These are phyloP conservation scores for Zele albiditarsus DNA, from an alignment of 2,888 invertebrate species.

Conservation along the genomic window DNA sequence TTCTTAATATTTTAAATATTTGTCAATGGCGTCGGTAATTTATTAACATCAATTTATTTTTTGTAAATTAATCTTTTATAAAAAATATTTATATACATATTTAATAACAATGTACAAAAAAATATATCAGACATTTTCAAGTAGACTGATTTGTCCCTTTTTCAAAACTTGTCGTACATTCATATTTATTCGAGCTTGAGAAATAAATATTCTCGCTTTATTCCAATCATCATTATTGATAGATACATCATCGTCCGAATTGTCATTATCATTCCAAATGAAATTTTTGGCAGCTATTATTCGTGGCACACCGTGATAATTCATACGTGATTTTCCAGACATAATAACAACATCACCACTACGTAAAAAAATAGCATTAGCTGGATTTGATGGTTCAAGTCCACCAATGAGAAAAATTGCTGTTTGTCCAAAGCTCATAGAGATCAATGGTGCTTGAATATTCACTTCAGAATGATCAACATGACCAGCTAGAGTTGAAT, in stretches of 20 bases:
- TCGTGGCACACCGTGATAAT: conserved; percentile 95
- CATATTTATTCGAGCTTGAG: conserved; percentile 88
- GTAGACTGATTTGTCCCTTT: conserved; percentile 75
- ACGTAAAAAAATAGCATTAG: conserved; percentile 82
- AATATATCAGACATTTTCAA: conserved; percentile 35
- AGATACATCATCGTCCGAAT: conserved; percentile 24
- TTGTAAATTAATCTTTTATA: neutral
- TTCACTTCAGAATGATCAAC: conserved; percentile 95
- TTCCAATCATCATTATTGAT: conserved; percentile 58
- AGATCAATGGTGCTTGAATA: conserved; percentile 90
- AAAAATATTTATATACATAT: conserved; percentile 31
- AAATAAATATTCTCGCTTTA: conserved; percentile 60
- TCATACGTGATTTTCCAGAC: conserved; percentile 87
- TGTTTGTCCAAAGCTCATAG: conserved; percentile 95
- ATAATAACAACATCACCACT: conserved; percentile 95
- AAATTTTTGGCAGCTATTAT: conserved; percentile 77
- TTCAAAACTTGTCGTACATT: conserved; percentile 93
- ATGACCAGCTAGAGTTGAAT: conserved; percentile 94
- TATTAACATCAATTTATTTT: neutral
- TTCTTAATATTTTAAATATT: conserved; percentile 51
- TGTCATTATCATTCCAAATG: conserved; percentile 74
- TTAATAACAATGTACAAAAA: conserved; percentile 18
- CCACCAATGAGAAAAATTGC: conserved; percentile 97
- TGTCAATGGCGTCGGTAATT: conserved; percentile 33
- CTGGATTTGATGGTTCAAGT: conserved; percentile 78